Percentiles rank a stretch among this genome's conserved stretches.
Evolutionary conservation across 2,113 vertebrate species (phyloP).

Genomic region (Gymnarchus niloticus): DNA sequence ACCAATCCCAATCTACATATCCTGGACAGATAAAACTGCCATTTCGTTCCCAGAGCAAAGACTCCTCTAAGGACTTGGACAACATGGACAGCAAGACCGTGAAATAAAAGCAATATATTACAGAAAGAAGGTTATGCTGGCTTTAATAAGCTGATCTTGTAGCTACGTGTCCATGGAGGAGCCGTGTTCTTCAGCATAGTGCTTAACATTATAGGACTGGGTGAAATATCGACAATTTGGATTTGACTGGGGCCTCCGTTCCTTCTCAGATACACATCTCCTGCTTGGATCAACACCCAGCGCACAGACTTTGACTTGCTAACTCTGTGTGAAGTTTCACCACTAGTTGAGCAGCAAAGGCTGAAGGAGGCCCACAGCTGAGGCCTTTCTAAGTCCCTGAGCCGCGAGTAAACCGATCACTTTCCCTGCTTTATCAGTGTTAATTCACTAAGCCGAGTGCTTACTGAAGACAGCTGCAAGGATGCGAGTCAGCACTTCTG

Average conservation of each 20-base stretch:
- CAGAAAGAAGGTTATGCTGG: neutral
- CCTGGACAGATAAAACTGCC: neutral
- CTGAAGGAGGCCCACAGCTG: neutral
- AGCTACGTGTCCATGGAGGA: neutral
- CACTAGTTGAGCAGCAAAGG: neutral
- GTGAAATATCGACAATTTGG: neutral
- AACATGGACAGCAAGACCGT: neutral
- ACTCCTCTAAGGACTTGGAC: too few species aligned
- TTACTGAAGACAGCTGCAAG: neutral
- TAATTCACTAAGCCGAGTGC: neutral
- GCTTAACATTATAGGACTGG: neutral
- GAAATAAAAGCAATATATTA: neutral
- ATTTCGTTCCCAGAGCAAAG: neutral
- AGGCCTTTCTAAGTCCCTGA: neutral
- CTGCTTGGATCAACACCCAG: neutral
- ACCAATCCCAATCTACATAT: neutral
- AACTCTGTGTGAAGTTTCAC: neutral
- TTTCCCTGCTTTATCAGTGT: neutral
- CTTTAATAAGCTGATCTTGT: neutral
- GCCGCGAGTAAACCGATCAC: neutral
- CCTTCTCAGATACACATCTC: neutral
- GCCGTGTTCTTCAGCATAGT: neutral
- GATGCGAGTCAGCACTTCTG: neutral
- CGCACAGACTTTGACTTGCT: neutral
- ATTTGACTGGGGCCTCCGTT: neutral